phyloP scores from a whole-genome alignment of 1,140 invertebrate species.

The Rhizoglyphus robini region DNA sequence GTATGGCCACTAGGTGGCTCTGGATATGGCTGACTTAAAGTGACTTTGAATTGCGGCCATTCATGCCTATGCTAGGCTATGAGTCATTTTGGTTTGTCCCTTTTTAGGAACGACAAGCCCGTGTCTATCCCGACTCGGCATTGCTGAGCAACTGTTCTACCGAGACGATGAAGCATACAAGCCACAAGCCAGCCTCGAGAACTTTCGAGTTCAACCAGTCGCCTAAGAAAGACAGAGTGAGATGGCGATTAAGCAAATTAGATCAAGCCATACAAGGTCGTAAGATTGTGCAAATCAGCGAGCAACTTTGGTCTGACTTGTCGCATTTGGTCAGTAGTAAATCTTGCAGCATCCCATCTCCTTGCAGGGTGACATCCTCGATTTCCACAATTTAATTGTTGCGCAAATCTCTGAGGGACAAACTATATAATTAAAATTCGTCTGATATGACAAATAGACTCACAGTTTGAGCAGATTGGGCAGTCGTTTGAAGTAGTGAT shows the following conservation, averaged over 20 bases:
- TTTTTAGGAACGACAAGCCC: too few relatives aligned
- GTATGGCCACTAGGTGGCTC: too few relatives aligned
- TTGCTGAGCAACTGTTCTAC: too few relatives aligned
- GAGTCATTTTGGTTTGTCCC: too few relatives aligned
- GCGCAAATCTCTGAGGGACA: slow-evolving; percentile 53
- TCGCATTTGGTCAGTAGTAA: slow-evolving; percentile 42
- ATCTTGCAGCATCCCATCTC: slow-evolving; percentile 67
- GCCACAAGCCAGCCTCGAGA: too few relatives aligned
- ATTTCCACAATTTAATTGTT: slow-evolving; percentile 75
- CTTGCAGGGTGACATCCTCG: slow-evolving; percentile 79
- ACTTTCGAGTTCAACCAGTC: too few relatives aligned
- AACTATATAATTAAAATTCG: not conserved
- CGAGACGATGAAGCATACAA: too few relatives aligned
- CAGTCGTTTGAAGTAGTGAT: slow-evolving; percentile 72
- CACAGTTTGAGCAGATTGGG: slow-evolving; percentile 69
- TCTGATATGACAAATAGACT: slow-evolving; percentile 25
- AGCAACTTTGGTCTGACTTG: slow-evolving; percentile 20
- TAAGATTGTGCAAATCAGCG: slow-evolving; percentile 21
- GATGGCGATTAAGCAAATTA: slow-evolving; percentile 3
- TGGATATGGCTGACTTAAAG: too few relatives aligned
- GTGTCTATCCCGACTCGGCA: too few relatives aligned
- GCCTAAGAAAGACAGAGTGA: slow-evolving; percentile 35
- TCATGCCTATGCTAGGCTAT: too few relatives aligned
- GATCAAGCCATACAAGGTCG: slow-evolving; percentile 26
- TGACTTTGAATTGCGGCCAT: too few relatives aligned